Conservation (phyloP, 1,140 invertebrate species). For the Acyrthosiphon pisum region DNA sequence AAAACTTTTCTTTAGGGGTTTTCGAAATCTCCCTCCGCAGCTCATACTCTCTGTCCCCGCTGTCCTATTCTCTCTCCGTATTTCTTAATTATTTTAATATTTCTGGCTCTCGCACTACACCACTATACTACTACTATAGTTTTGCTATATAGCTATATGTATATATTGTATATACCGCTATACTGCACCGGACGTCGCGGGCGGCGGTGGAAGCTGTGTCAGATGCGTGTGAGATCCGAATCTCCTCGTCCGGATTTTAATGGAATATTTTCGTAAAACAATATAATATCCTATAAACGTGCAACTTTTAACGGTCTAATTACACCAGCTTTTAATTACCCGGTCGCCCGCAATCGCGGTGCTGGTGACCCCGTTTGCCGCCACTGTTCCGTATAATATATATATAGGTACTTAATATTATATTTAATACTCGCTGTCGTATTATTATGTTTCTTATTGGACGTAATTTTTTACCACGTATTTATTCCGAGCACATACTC, state of each 20-base stretch:
- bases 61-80: background rate
- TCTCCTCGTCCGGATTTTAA: conserved; percentile 49
- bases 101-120: background rate
- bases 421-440: background rate
- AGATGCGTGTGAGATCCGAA: conserved; percentile 49
- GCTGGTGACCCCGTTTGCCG: background rate
- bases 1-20: conserved; percentile 49
- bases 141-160: background rate
- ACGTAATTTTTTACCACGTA: background rate
- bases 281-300: conserved; percentile 52
- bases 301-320: conserved; percentile 36
- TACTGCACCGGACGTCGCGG: background rate
- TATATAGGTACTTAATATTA: background rate
- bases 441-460: background rate
- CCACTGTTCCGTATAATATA: background rate
- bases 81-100: conserved; percentile 54
- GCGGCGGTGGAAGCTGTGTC: background rate
- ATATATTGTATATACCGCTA: background rate
- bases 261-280: conserved; percentile 42
- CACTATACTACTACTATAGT: background rate
- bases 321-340: background rate
- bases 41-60: background rate
- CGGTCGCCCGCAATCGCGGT: background rate
- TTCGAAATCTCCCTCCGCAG: background rate
- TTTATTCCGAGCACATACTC: conserved; percentile 16